Evolutionary conservation across 2,797 vertebrate genomes (phyloP).

Genomic region (Lemur catta): DNA sequence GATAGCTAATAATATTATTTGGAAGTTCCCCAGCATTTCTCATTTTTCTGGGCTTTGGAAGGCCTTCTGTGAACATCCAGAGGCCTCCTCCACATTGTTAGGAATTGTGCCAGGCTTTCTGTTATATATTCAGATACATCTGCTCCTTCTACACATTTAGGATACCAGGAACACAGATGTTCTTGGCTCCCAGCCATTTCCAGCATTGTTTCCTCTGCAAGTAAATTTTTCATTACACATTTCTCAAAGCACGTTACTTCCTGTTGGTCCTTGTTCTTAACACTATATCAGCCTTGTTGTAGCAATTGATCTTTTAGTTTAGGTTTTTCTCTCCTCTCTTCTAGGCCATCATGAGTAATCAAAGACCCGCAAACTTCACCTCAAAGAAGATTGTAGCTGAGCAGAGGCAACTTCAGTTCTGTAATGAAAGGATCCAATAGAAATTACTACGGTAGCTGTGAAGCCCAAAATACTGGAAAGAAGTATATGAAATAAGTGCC

Average conservation of each 20-base stretch:
- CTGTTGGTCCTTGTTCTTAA: neutral
- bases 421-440: neutral
- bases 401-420: neutral
- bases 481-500: neutral
- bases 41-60: neutral
- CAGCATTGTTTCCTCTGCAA: conserved; percentile 61
- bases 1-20: conserved; percentile 24
- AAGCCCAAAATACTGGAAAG: neutral
- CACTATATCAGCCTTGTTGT: neutral
- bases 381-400: neutral
- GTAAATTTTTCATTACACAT: conserved; percentile 63
- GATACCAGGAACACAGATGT: conserved; percentile 68
- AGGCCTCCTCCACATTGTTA: conserved; percentile 20
- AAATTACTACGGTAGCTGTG: neutral
- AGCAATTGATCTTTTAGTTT: neutral
- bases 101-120: conserved; percentile 56
- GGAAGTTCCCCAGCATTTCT: neutral
- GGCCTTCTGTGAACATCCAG: conserved; percentile 27
- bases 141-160: conserved; percentile 60
- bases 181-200: conserved; percentile 66
- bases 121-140: conserved; percentile 61
- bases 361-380: neutral
- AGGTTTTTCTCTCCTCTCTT: neutral
- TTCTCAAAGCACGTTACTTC: conserved; percentile 56
- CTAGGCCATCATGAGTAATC: neutral